Evolutionary conservation across 1,140 invertebrate species (phyloP).

Genomic region (Muscidifurax raptorellus): DNA sequence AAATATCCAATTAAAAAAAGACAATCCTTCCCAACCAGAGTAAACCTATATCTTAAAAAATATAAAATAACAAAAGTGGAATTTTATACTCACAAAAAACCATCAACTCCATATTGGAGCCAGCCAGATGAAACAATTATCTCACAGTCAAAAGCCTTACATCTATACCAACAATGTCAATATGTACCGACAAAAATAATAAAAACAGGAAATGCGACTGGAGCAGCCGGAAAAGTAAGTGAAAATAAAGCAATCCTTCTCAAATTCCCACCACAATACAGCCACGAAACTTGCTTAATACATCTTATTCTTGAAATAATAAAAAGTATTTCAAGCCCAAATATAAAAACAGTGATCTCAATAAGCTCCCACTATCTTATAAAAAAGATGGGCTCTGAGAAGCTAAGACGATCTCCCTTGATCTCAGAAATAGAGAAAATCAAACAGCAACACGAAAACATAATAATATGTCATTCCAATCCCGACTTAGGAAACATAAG

Average conservation of each 20-base stretch:
- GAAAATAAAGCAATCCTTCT: not conserved
- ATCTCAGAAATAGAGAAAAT: not conserved
- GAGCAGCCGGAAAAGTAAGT: not conserved
- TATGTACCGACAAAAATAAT: not conserved
- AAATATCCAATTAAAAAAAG: not conserved
- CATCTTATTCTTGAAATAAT: not conserved
- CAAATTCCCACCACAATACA: not conserved
- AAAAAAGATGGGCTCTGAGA: not conserved
- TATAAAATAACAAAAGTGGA: not conserved
- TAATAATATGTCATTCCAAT: not conserved
- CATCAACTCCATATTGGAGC: not conserved
- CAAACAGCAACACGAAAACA: not conserved
- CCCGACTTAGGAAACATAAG: not conserved
- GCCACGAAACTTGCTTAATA: not conserved
- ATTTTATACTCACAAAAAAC: not conserved
- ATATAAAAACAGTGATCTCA: not conserved
- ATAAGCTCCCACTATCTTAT: not conserved
- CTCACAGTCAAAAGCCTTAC: not conserved
- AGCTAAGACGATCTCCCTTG: not conserved
- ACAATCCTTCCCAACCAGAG: not conserved
- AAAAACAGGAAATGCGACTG: not conserved
- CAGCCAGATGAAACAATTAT: not conserved
- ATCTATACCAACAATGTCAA: not conserved
- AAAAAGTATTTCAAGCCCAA: not conserved
- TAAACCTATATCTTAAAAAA: not conserved